Conservation (phyloP, 2,113 vertebrate species). For the Neotoma lepida region DNA sequence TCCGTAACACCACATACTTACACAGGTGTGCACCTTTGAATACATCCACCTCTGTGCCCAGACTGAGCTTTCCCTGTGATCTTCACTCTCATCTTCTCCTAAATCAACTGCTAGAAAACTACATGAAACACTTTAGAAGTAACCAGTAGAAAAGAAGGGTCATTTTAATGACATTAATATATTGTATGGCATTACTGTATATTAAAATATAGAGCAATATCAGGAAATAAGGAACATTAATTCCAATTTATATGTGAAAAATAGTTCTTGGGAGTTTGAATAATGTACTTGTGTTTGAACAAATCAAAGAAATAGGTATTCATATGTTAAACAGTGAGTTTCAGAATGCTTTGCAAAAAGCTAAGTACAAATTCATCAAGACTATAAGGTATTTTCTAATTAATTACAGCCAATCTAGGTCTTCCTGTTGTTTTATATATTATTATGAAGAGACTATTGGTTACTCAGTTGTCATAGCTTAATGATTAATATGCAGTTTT, state of each 20-base stretch:
- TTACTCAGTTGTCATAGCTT: not conserved
- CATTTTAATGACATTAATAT: not conserved
- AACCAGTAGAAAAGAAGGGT: not conserved
- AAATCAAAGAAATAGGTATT: conserved; percentile 36
- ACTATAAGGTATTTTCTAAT: not conserved
- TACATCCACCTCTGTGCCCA: not conserved
- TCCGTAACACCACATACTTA: not conserved
- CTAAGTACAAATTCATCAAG: conserved; percentile 22
- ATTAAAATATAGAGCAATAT: not conserved
- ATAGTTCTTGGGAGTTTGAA: conserved; percentile 6
- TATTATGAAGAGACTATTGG: conserved; percentile 33
- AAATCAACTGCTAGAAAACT: not conserved
- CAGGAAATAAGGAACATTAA: not conserved
- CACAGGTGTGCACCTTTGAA: not conserved
- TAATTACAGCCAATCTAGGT: not conserved
- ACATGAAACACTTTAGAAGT: not conserved
- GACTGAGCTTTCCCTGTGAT: not conserved
- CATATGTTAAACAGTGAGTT: not conserved
- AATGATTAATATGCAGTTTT: conserved; percentile 47
- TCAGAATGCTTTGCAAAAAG: conserved; percentile 18
- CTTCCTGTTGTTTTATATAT: not conserved
- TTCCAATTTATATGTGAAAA: not conserved
- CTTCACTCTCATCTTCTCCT: not conserved
- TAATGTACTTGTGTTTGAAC: not conserved
- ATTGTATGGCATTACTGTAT: not conserved